These are phyloP conservation scores for Bellardia pandia DNA, from an alignment of 2,888 invertebrate species.

Conservation along the genomic window DNA sequence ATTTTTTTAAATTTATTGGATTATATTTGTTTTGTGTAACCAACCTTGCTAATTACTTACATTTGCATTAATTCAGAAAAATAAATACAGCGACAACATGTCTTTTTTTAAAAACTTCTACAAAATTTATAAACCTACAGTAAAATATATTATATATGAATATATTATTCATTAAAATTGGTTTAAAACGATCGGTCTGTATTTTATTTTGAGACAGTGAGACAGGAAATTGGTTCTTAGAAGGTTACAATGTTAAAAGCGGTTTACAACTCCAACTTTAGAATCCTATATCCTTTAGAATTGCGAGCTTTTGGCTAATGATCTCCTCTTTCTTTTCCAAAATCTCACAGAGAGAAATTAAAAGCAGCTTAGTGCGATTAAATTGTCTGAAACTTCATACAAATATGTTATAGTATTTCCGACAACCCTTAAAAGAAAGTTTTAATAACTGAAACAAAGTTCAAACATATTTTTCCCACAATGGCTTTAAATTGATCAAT, in stretches of 20 bases:
- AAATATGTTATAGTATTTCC: too few species aligned
- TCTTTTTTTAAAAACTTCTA: not conserved
- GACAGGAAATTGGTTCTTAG: slow-evolving; percentile 5
- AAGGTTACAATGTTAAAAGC: not conserved
- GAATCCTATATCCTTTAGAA: not conserved
- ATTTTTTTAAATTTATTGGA: too few species aligned
- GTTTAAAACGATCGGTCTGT: not conserved
- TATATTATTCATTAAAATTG: slow-evolving; percentile 20
- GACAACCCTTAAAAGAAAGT: too few species aligned
- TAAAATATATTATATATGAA: not conserved
- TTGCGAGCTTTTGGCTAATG: not conserved
- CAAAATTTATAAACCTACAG: not conserved
- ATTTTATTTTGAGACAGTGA: not conserved
- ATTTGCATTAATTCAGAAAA: not conserved
- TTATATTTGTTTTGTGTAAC: not conserved
- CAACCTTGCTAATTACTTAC: slow-evolving; percentile 15
- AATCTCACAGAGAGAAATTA: too few species aligned
- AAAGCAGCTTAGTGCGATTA: too few species aligned
- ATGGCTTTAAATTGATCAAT: too few species aligned
- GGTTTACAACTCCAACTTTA: not conserved
- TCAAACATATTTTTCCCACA: too few species aligned
- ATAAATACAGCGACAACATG: not conserved
- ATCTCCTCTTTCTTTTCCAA: too few species aligned
- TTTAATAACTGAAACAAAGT: too few species aligned
- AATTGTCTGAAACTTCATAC: too few species aligned